A percentile compares a stretch with the other conserved stretches of the same genome.
Conservation (phyloP, 23 tunicate species). For the Ciona savignyi region DNA sequence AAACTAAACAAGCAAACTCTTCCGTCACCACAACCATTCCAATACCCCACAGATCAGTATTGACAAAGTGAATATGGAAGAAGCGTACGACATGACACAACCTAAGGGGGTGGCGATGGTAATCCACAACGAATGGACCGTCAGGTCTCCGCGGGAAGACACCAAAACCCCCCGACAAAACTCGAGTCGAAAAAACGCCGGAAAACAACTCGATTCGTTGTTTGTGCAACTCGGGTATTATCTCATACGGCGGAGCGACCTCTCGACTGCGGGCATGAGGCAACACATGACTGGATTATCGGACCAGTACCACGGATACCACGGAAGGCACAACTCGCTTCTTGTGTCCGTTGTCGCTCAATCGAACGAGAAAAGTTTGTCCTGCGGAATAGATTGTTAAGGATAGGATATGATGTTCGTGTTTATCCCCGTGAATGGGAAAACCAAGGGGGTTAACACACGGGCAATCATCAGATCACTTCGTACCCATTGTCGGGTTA, state of each 20-base stretch:
- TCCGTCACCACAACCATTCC: no score
- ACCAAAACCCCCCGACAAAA: not conserved
- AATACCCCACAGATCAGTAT: slow-evolving; percentile 29
- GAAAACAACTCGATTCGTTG: slow-evolving; percentile 20
- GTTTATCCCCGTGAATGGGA: no score
- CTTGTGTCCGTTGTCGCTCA: slow-evolving; percentile 38
- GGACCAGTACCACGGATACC: slow-evolving; percentile 82
- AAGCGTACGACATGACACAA: slow-evolving; percentile 66
- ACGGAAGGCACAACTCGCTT: slow-evolving; percentile 61
- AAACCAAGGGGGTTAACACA: no score
- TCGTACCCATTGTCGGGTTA: no score
- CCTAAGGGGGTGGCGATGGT: slow-evolving; percentile 93
- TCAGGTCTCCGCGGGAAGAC: not conserved
- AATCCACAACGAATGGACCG: slow-evolving; percentile 44
- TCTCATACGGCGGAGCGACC: slow-evolving; percentile 37
- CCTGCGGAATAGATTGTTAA: no score
- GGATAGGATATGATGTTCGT: no score
- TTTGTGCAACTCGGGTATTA: slow-evolving; percentile 68
- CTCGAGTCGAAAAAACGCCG: slow-evolving; percentile 10
- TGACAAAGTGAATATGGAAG: slow-evolving; percentile 24
- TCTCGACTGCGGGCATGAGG: slow-evolving; percentile 38
- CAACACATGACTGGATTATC: slow-evolving; percentile 67
- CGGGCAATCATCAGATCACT: no score
- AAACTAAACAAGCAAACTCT: no score
- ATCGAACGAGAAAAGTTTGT: slow-evolving; percentile 47